These are phyloP conservation scores for Drosophila helvetica DNA, from an alignment of 2,888 invertebrate genomes.

Conservation along the genomic window DNA sequence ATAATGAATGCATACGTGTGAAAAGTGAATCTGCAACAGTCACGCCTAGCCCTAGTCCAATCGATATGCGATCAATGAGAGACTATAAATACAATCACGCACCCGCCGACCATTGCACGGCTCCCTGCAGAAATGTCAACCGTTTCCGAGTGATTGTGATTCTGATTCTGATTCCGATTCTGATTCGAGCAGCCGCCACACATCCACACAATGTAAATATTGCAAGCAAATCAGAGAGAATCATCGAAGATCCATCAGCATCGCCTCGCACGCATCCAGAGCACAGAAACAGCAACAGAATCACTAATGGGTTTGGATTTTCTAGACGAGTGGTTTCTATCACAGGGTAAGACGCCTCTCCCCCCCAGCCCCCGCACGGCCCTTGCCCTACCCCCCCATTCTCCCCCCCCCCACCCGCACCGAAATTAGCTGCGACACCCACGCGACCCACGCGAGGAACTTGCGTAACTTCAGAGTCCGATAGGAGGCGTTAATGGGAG, in stretches of 20 bases:
- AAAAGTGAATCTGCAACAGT: background rate
- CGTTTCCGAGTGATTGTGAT: conserved; percentile 30
- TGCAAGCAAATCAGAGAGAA: conserved; percentile 31
- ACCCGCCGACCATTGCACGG: conserved; percentile 50
- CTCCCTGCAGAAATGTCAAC: conserved; percentile 60
- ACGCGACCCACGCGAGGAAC: conserved; percentile 39
- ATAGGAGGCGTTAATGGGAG: conserved; percentile 29
- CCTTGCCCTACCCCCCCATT: background rate
- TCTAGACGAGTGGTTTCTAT: conserved; percentile 83
- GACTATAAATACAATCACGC: conserved; percentile 62
- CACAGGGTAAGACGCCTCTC: conserved; percentile 80
- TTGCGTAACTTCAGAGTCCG: conserved; percentile 64
- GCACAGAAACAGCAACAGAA: conserved; percentile 37
- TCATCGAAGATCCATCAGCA: conserved; percentile 44
- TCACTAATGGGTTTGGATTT: conserved; percentile 81
- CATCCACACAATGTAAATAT: conserved; percentile 45
- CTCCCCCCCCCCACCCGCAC: too few species aligned
- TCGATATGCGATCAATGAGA: conserved; percentile 59
- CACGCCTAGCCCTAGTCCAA: conserved; percentile 34
- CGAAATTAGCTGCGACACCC: conserved; percentile 35
- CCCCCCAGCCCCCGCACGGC: too few species aligned
- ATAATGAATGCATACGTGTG: background rate
- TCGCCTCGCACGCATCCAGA: conserved; percentile 34
- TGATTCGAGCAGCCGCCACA: conserved; percentile 20
- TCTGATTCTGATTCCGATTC: too few species aligned